phyloP scores from a whole-genome alignment of 2,113 vertebrate genomes.

The Ia io region DNA sequence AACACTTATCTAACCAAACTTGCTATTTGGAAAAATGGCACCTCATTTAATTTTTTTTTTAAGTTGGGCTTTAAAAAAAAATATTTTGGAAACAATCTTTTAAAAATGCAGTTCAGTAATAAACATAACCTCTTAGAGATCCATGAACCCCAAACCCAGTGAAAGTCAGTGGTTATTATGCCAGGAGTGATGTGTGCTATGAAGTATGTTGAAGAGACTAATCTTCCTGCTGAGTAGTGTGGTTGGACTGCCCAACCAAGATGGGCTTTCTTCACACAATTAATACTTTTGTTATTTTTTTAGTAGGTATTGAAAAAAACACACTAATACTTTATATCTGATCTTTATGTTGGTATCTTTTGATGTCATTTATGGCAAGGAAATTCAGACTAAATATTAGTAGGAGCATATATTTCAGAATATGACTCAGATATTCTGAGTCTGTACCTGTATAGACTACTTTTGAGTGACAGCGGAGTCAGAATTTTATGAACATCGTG shows the following conservation, averaged over 20 bases:
- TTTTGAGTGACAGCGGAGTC: not conserved
- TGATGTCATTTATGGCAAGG: constrained; percentile 29
- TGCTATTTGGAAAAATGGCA: constrained; percentile 4
- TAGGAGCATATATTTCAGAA: not conserved
- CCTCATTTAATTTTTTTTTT: not conserved
- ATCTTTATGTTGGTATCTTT: constrained; percentile 10
- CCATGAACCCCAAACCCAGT: not conserved
- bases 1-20: not conserved
- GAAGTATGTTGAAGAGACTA: not conserved
- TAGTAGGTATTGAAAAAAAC: constrained; percentile 19
- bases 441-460: constrained; percentile 12
- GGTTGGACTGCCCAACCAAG: not conserved
- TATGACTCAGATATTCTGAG: constrained; percentile 33
- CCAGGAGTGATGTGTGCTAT: not conserved
- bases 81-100: not conserved
- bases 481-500: constrained; percentile 47
- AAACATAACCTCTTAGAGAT: constrained; percentile 1
- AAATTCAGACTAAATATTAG: constrained; percentile 1
- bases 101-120: not conserved
- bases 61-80: not conserved
- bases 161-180: not conserved
- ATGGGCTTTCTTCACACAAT: constrained; percentile 4
- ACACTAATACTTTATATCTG: constrained; percentile 4
- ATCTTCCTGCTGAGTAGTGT: not conserved
- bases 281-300: constrained; percentile 38